Base-by-base conservation (phyloP, 1,140 invertebrate species). In the Lepidotrigona ventralis region DNA sequence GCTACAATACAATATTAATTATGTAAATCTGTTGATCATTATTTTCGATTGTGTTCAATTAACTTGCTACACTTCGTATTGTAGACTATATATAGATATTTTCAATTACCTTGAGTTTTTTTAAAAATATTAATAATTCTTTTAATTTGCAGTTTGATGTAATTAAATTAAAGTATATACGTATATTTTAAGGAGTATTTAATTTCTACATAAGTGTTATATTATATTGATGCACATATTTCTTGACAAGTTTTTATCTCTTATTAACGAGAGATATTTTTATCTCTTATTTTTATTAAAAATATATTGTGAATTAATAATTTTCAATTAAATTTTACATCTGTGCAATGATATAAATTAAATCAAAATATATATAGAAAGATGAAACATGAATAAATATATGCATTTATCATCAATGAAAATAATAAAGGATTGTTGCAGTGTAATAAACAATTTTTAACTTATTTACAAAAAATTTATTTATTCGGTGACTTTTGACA, bases 401-500 rank as follows among this genome's bases (percentile, higher is more conserved):
- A 11, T 9, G 21, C 39, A 21, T 8, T 9, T 12, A 66, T 21
- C 21, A 21, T 19, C 14, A n/a, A 15, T 46, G 17, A 17, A 2
- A 46, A 8, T 39, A 39, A 70, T 17, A n/a, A 2, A 56, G 73
- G 56, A 39, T 58, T 12, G 23, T n/a, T 60, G 1, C 1, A 19
- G n/a, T 5, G 23, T 58, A 46, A 1, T n/a, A 58, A 58, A 60
- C 14, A 14, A 58, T 21, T 58, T 9, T 4, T 19, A 11, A 58
- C 14, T 60, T 1, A 14, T n/a, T 39, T 46, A 39, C 56, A 60
- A 60, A 46, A 72, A 39, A 75, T 60, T 12, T 23, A 39, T 75
- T 75, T 75, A 75, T 60, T 60, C 21, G 9, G n/a, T 46, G 73
- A 11, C 60, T n/a, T n/a, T 75, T 39, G 54, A 74, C 72, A 60